Percentiles rank a stretch among this genome's conserved stretches.
Evolutionary conservation across 2,888 invertebrate species (phyloP).

Genomic region (Andrena bicolor): DNA sequence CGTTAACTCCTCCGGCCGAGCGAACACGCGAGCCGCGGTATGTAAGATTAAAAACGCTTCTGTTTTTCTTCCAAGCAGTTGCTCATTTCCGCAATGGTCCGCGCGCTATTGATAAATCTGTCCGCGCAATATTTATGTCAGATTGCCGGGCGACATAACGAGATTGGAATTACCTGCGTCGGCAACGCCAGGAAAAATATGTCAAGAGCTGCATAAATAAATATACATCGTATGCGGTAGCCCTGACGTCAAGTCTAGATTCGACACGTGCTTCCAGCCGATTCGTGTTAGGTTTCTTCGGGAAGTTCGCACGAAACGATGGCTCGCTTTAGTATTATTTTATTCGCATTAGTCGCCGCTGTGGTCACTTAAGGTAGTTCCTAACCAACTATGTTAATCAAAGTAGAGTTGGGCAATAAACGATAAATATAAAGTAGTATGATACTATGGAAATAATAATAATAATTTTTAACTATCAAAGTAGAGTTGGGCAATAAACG

Average conservation of each 20-base stretch:
- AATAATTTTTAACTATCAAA: too few relatives aligned
- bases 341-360: too few relatives aligned
- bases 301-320: too few relatives aligned
- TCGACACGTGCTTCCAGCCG: too few relatives aligned
- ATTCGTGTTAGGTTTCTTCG: too few relatives aligned
- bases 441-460: too few relatives aligned
- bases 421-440: too few relatives aligned
- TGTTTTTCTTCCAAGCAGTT: neutral
- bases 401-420: too few relatives aligned
- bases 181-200: slow-evolving; percentile 38
- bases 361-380: too few relatives aligned
- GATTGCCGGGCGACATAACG: slow-evolving; percentile 20
- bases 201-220: slow-evolving; percentile 50
- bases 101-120: slow-evolving; percentile 12
- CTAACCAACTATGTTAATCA: too few relatives aligned
- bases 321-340: too few relatives aligned
- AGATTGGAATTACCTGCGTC: neutral
- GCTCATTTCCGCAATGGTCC: neutral
- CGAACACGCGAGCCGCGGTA: neutral
- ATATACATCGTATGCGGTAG: neutral
- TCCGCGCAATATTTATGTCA: neutral
- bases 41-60: slow-evolving; percentile 9
- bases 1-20: neutral
- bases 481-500: too few relatives aligned
- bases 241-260: slow-evolving; percentile 2